These are phyloP conservation scores for Luehdorfia chinensis DNA, from an alignment of 1,140 invertebrate genomes.

Conservation along the genomic window DNA sequence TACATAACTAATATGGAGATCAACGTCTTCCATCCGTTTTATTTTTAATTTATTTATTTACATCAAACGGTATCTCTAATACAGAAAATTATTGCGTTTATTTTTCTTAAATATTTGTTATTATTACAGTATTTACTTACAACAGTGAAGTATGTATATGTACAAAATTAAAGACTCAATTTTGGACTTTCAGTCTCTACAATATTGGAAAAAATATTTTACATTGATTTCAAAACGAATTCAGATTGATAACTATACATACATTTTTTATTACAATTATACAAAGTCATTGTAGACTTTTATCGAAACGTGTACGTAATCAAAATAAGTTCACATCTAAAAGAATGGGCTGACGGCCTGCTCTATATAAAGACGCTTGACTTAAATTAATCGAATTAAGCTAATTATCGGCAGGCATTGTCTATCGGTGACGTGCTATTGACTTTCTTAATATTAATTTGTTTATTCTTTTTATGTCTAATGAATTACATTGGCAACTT, in stretches of 20 bases:
- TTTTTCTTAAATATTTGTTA: conserved; percentile 62
- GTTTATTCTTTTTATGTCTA: conserved; percentile 12
- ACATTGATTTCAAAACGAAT: conserved; percentile 53
- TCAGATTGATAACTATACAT: conserved; percentile 49
- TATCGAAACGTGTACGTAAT: conserved; percentile 27
- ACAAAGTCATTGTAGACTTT: conserved; percentile 58
- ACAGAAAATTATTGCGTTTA: conserved; percentile 71
- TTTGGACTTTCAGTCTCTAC: conserved; percentile 75
- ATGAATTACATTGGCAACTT: conserved; percentile 11
- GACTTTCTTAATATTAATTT: conserved; percentile 4
- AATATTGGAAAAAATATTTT: conserved; percentile 60
- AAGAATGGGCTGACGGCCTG: conserved; percentile 13
- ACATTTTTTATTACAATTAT: conserved; percentile 51
- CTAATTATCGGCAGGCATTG: not conserved
- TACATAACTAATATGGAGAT: conserved; percentile 29
- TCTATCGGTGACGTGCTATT: conserved; percentile 3
- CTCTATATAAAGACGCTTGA: conserved; percentile 5
- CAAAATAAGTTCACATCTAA: conserved; percentile 20
- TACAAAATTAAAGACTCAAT: conserved; percentile 76
- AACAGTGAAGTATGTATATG: conserved; percentile 71
- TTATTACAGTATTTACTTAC: conserved; percentile 66
- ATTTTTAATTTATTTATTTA: conserved; percentile 36
- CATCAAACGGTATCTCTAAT: conserved; percentile 56
- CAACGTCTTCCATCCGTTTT: conserved; percentile 32
- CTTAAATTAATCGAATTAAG: too few species aligned